Percentiles rank a stretch among this genome's conserved stretches.
These are phyloP conservation scores for Diorhabda elongata DNA, from an alignment of 1,140 invertebrate genomes.

Conservation along the genomic window DNA sequence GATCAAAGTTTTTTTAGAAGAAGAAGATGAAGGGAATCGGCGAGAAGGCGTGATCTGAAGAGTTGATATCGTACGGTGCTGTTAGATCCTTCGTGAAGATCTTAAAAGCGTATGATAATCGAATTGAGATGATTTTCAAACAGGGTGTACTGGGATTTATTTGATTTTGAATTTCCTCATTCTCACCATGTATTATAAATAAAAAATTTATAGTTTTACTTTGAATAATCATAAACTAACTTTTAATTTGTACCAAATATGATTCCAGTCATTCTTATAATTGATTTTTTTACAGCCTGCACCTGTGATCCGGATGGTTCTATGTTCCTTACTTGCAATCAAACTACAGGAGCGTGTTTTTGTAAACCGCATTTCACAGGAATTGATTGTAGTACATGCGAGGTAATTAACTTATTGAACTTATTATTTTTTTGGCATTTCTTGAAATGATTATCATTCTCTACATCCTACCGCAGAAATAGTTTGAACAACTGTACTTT, in stretches of 20 bases:
- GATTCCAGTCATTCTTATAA: neutral
- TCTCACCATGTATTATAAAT: too few relatives aligned
- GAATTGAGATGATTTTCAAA: neutral
- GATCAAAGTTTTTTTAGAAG: neutral
- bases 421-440: neutral
- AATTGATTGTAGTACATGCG: slow-evolving; percentile 81
- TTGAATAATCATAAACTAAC: too few relatives aligned
- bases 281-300: slow-evolving; percentile 59
- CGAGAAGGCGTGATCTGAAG: slow-evolving; percentile 1
- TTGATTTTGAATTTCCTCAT: too few relatives aligned
- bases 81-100: neutral
- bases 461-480: too few relatives aligned
- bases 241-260: too few relatives aligned
- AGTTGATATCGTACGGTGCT: neutral
- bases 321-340: slow-evolving; percentile 71
- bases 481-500: too few relatives aligned
- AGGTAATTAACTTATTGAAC: slow-evolving; percentile 56
- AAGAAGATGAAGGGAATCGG: neutral
- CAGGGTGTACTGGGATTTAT: neutral
- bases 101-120: slow-evolving; percentile 1
- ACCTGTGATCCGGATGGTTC: slow-evolving; percentile 74
- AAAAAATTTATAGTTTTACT: too few relatives aligned
- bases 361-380: slow-evolving; percentile 84
- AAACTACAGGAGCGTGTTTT: slow-evolving; percentile 80
- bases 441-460: too few relatives aligned